Base-by-base conservation (phyloP, 2,797 vertebrate genomes). In the Tolypeutes matacus region DNA sequence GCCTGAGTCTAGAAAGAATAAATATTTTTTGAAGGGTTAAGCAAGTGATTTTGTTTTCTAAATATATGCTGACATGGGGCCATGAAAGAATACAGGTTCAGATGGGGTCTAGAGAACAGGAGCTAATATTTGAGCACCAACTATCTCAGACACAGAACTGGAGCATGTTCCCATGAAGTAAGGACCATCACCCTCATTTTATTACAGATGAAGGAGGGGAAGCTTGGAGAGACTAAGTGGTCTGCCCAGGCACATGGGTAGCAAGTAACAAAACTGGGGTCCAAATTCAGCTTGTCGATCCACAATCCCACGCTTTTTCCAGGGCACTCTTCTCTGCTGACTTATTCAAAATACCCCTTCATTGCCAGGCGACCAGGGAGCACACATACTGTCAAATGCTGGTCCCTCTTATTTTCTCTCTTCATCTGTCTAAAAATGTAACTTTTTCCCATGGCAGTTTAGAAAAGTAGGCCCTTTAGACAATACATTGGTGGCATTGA, bases 31-130 rank as follows among this genome's bases (percentile, higher is more conserved):
- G 39, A 56, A 80, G 86, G 72, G 34, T 70, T 42, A 92, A 94
- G 82, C 53, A 86, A 90, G 81, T 36, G 42, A 92, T 93, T 96
- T 91, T 89, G 70, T 93, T 96, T 94, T 89, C 93, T 85, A 93
- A 97, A 96, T 93, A 94, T 5, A 76, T 75, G 62, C 75, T 89
- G 64, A 78, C 53, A 18, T 17, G 14, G 18, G 39, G 36, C 56
- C 89, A 94, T 84, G 64, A 70, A 86, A 91, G 67, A 95, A 91
- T 31, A 18, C 8, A 62, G 73, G 70, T 56, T 83, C 4, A 0
- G 53, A 69, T 51, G 64, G 76, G 39, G 31, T 62, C 64, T 78
- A 69, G 62, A 58, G 49, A 73, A 58, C 23, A 90, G 91, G 76
- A 82, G 23, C 7, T 60, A 23, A 70, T 67, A 83, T 15, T 36